phyloP scores from a whole-genome alignment of 2,113 vertebrate species.

The Pipa parva region DNA sequence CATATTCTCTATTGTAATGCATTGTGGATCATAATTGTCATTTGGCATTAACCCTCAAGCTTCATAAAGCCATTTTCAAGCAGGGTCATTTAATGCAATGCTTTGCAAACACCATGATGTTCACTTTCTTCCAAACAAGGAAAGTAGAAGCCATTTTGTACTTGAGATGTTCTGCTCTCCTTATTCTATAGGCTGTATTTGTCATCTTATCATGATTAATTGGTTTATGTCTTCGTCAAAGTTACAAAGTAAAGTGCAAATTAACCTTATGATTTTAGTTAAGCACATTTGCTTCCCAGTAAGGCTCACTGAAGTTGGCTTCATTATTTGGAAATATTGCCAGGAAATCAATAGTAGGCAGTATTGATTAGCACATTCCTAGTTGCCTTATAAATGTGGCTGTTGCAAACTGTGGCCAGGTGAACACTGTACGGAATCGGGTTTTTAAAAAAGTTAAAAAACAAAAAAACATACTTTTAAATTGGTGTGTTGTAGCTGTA shows the following conservation, averaged over 20 bases:
- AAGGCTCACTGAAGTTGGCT: background rate
- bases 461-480: background rate
- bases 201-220: no score
- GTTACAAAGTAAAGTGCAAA: no score
- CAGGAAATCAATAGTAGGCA: background rate
- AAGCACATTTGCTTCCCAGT: background rate
- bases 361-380: background rate
- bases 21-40: conserved; percentile 1
- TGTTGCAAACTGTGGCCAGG: conserved; percentile 6
- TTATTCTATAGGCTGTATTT: no score
- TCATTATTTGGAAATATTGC: background rate
- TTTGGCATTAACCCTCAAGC: conserved; percentile 1
- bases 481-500: background rate
- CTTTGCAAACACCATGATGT: background rate
- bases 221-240: no score
- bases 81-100: background rate
- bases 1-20: conserved; percentile 5
- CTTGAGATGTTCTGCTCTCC: background rate
- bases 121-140: conserved; percentile 7
- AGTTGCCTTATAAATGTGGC: background rate
- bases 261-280: background rate
- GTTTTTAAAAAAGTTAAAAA: background rate
- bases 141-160: background rate
- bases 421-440: conserved; percentile 3
- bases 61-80: background rate